Evolutionary conservation across 1,140 invertebrate genomes (phyloP).

Genomic region (Conus betulinus): DNA sequence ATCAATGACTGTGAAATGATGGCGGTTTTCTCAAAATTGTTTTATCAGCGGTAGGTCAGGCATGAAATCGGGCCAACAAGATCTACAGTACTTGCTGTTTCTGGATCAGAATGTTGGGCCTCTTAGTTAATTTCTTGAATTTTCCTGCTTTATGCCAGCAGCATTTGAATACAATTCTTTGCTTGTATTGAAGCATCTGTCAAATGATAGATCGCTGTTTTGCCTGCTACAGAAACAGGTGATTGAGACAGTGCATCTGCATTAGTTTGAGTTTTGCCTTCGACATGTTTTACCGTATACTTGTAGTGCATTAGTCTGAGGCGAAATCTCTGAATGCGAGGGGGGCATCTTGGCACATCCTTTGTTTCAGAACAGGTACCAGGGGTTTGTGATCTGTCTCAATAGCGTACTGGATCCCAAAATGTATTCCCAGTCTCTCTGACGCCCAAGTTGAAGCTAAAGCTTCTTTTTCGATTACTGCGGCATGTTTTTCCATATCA

Average conservation of each 20-base stretch:
- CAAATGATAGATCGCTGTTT: neutral
- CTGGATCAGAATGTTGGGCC: neutral
- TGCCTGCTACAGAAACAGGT: neutral
- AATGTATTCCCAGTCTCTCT: too few species aligned
- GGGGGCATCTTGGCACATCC: too few species aligned
- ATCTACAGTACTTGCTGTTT: neutral
- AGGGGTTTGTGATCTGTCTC: too few species aligned
- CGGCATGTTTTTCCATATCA: too few species aligned
- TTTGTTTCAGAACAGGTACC: too few species aligned
- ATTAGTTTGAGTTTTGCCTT: neutral
- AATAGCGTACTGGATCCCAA: too few species aligned
- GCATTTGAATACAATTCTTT: neutral
- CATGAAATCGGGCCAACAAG: neutral
- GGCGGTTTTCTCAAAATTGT: slow-evolving; percentile 33
- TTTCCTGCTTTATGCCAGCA: neutral
- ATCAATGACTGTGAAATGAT: slow-evolving; percentile 32
- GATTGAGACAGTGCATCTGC: neutral
- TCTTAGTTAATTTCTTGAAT: neutral
- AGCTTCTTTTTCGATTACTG: too few species aligned
- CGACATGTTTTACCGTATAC: neutral
- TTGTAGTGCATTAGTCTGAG: too few species aligned
- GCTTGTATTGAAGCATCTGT: neutral
- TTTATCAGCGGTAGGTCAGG: neutral
- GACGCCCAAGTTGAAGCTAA: too few species aligned
- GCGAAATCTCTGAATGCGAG: too few species aligned